Base-by-base conservation (phyloP, 2,888 invertebrate species). In the Cheilosia vernalis region DNA sequence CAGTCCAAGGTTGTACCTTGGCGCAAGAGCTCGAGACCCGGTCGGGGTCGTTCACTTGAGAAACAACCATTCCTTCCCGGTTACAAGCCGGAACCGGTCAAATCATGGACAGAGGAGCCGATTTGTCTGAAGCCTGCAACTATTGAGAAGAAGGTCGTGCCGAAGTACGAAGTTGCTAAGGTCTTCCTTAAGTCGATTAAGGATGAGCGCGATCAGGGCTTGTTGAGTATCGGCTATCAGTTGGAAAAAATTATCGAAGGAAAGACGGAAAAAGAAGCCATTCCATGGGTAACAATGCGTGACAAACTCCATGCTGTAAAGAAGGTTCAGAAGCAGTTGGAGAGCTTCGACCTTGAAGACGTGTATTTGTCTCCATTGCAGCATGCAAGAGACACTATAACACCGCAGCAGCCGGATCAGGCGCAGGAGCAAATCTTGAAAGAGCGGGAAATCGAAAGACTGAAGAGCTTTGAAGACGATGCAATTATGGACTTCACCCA, bases 101-200 rank as follows among this genome's bases (percentile, higher is more conserved):
- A 93, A 88, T 93, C 94, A 10, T 94, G 94, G 94, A 96, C 94
- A 3, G 93, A 95, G 88, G 95, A 96, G 91, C 93, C 94, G 87
- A 93, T 94, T 17, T 92, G 90, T 49, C 89, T 95, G 30, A 95
- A 94, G 88, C 94, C 94, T 2, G 93, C 95, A 0, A 94, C 94
- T 88, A 92, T 92, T 58, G 92, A 92, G 74, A 91, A 90, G 85
- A 92, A 91, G 88, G 93, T 94, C 61, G 93, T 94, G 87, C 93
- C 94, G 87, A 92, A 92, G 84, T 90, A 92, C 66, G 93, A 94
- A 87, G 89, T 93, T 42, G 93, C 93, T 83, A 91, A 92, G 55
- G 92, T 93, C 61, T 90, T 89, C 58, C 90, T 91, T 24, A 93
- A 90, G 93, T 94, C 93, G 89, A 93, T 93, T 4, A 93, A 93